Conservation (phyloP, 2,113 vertebrate species). For the Drymodes brunneopygia region DNA sequence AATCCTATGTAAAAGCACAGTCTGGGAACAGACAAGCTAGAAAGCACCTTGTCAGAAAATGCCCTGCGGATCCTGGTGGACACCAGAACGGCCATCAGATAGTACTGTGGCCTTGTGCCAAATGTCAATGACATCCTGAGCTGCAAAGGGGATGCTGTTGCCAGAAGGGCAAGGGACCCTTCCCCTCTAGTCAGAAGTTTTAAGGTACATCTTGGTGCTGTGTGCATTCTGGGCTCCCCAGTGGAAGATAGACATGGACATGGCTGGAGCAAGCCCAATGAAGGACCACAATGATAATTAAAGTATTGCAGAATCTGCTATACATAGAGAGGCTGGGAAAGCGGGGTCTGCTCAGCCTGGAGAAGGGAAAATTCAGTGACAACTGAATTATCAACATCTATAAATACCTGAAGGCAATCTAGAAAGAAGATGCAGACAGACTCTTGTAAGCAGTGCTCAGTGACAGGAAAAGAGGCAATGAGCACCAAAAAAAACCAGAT, state of each 20-base stretch:
- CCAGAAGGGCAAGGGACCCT: background rate
- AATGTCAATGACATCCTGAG: background rate
- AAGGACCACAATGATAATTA: background rate
- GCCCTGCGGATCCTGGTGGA: background rate
- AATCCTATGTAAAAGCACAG: background rate
- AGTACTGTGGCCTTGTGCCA: background rate
- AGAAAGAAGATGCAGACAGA: background rate
- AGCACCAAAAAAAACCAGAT: background rate
- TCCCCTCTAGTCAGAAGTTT: background rate
- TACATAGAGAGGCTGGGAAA: background rate
- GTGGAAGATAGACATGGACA: background rate
- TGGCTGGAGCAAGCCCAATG: background rate
- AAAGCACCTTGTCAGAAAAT: background rate
- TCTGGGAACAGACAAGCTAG: background rate
- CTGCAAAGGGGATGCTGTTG: rapidly evolving
- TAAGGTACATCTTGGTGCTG: background rate
- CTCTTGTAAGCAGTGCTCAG: background rate
- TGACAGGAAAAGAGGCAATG: background rate
- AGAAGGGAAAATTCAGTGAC: background rate
- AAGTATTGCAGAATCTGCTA: background rate
- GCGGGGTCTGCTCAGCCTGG: background rate
- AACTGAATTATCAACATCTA: background rate
- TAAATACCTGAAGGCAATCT: background rate
- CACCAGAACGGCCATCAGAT: background rate
- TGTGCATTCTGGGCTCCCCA: background rate